Conservation (phyloP, 2,797 vertebrate genomes). For the Premnoplex brunnescens region DNA sequence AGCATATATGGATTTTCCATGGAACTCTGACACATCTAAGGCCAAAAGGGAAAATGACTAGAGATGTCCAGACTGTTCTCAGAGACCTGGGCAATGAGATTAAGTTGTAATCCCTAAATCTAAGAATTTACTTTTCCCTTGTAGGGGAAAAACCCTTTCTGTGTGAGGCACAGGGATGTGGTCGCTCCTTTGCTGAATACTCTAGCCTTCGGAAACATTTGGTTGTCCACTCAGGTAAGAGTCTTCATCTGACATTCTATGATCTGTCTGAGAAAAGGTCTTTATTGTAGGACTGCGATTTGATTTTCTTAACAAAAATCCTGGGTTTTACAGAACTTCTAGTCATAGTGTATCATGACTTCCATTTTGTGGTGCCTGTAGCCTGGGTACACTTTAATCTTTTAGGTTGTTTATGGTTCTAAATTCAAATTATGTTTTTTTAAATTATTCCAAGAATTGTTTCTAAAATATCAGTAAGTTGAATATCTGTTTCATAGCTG, state of each 20-base stretch:
- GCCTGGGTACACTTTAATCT: not conserved
- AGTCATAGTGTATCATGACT: not conserved
- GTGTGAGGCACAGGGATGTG: slow-evolving; percentile 94
- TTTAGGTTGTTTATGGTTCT: not conserved
- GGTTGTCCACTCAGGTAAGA: slow-evolving; percentile 96
- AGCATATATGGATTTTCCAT: not conserved
- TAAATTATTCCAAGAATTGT: not conserved
- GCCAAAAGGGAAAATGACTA: not conserved
- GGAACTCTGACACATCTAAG: not conserved
- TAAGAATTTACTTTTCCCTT: slow-evolving; percentile 23
- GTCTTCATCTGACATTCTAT: not conserved
- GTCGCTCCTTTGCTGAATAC: slow-evolving; percentile 96
- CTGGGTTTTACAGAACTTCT: not conserved
- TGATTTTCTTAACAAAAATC: not conserved
- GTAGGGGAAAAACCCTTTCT: slow-evolving; percentile 96
- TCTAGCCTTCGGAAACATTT: slow-evolving; percentile 98
- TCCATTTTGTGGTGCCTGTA: not conserved
- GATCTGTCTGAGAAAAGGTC: not conserved
- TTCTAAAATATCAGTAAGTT: not conserved
- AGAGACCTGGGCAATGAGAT: not conserved
- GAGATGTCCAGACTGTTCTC: not conserved
- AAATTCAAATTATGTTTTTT: not conserved
- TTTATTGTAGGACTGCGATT: not conserved
- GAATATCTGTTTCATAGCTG: not conserved
- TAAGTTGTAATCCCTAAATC: not conserved